Base-by-base conservation (phyloP, 2,797 vertebrate genomes). In the Pseudomugil tenellus region DNA sequence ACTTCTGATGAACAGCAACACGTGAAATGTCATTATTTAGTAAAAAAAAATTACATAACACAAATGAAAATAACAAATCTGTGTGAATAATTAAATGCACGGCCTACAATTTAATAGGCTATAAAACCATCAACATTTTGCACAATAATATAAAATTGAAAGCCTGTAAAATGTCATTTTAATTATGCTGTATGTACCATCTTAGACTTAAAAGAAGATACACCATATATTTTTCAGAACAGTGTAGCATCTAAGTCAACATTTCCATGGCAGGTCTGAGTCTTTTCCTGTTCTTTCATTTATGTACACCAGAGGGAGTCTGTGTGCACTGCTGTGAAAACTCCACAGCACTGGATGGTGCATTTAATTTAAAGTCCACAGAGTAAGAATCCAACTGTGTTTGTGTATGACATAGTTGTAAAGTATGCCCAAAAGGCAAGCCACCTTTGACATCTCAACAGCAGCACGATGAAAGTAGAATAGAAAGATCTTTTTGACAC, bases 281-380 rank as follows among this genome's bases (percentile, higher is more conserved):
- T 25, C 17, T 12, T 58, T 32, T 28, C 10, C 49, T 84, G 79
- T 52, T 78, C 31, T 77, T 26, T 56, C 10, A 14, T 14, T 43
- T 79, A 52, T 62, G 1, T 35, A 54, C 88, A 81, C 67, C 43
- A 87, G 90, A 67, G 76, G 82, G 87, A 81, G 80, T 29, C 6
- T 19, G 19, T 67, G 55, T 48, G 19, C 28, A 21, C 56, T 64
- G 23, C 19, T 6, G 14, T 21, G 14, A 57, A 11, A 16, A 6
- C 12, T 23, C 51, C 19, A 2, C 21, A 12, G 32, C 32, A 6
- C 31, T 60, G 23, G 53, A 8, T 63, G 2, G 23, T 21, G 6
- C 16, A 11, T 0, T 63, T 73, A 72, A 39, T 77, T 64, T 67
- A 31, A 62, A 67, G 55, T 67, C 61, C 39, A 69, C 59, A 70